phyloP scores from a whole-genome alignment of 2,113 vertebrate species.

The Ochotona curzoniae region DNA sequence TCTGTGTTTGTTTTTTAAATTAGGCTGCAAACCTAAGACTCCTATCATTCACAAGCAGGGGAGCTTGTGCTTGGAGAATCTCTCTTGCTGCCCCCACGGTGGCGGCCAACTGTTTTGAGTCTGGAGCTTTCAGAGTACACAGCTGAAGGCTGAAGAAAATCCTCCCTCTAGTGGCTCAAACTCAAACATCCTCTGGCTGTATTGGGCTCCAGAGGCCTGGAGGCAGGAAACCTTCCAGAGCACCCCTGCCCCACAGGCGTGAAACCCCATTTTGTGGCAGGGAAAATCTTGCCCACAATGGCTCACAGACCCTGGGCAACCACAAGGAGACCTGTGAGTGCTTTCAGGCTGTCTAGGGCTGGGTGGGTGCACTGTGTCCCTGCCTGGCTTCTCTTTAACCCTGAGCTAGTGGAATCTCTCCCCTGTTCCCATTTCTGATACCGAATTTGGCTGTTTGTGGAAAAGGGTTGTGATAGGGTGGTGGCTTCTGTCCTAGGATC shows the following conservation, averaged over 20 bases:
- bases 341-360: too few relatives aligned
- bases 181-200: background rate
- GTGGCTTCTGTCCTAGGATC: background rate
- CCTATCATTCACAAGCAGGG: background rate
- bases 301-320: too few relatives aligned
- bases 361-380: background rate
- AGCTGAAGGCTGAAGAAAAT: background rate
- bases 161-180: conserved; percentile 84
- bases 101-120: fast-evolving
- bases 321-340: too few relatives aligned
- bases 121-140: background rate
- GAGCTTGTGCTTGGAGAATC: background rate
- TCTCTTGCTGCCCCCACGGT: too few relatives aligned
- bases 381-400: conserved; percentile 31
- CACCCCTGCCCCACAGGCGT: background rate
- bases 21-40: background rate
- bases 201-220: fast-evolving
- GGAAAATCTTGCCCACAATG: too few relatives aligned
- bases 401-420: background rate
- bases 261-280: background rate
- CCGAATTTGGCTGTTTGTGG: background rate
- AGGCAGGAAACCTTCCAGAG: background rate
- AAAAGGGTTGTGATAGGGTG: background rate
- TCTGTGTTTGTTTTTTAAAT: background rate
- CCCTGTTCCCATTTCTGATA: background rate